These are phyloP conservation scores for Chloroclysta siterata DNA, from an alignment of 2,888 invertebrate species.

Conservation along the genomic window DNA sequence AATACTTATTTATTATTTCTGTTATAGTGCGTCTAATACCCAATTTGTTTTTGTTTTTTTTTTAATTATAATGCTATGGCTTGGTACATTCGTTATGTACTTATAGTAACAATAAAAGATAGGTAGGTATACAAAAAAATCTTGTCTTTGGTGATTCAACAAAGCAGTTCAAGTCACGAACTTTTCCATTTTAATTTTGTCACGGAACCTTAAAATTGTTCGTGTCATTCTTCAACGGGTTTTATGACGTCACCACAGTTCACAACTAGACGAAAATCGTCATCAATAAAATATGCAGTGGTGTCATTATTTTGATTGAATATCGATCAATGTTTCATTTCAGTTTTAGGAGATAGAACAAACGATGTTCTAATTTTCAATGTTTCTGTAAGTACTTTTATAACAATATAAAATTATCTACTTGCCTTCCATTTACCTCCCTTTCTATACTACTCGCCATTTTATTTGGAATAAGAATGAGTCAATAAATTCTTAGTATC, in stretches of 20 bases:
- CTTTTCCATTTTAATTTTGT: constrained; percentile 38
- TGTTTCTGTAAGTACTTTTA: constrained; percentile 1
- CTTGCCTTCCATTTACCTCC: too few species aligned
- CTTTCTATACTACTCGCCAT: too few species aligned
- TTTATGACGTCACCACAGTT: constrained; percentile 61
- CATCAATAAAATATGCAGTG: constrained; percentile 43
- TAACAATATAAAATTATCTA: constrained; percentile 14
- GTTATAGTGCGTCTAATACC: too few species aligned
- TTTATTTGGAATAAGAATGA: too few species aligned
- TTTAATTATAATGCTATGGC: too few species aligned
- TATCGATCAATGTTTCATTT: constrained; percentile 6
- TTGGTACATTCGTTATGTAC: too few species aligned
- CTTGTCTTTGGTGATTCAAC: constrained; percentile 2
- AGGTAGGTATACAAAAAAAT: neutral
- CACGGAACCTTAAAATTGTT: constrained; percentile 47
- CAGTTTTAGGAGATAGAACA: neutral
- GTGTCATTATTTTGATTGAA: constrained; percentile 23
- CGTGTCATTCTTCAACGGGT: constrained; percentile 54
- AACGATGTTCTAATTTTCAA: constrained; percentile 17
- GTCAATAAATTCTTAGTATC: too few species aligned
- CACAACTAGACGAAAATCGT: constrained; percentile 55
- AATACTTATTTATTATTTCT: too few species aligned
- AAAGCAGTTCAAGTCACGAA: constrained; percentile 34
- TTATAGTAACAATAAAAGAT: too few species aligned
- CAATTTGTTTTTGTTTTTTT: too few species aligned